Evolutionary conservation across 1,140 invertebrate genomes (phyloP).

Genomic region (Scaptodrosophila lebanonensis): DNA sequence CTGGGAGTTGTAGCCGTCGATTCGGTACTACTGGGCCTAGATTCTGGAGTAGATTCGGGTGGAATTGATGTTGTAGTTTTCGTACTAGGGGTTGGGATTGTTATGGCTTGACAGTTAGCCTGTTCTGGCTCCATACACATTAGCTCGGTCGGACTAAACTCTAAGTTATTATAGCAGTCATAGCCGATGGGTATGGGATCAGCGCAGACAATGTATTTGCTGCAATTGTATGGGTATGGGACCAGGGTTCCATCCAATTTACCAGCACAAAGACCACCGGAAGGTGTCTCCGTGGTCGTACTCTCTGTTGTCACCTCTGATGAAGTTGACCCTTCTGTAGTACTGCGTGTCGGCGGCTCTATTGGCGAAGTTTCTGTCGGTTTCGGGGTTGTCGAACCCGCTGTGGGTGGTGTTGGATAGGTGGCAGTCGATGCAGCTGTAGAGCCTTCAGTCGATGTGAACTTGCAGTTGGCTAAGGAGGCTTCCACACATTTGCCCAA

Average conservation of each 20-base stretch:
- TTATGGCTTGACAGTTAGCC: too few species aligned
- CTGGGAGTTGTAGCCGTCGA: neutral
- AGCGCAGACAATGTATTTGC: slow-evolving; percentile 52
- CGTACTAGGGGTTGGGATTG: too few species aligned
- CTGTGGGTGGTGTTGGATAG: too few species aligned
- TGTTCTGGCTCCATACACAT: slow-evolving; percentile 46
- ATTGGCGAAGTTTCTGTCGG: neutral
- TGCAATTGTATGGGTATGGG: slow-evolving; percentile 60
- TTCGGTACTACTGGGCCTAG: neutral
- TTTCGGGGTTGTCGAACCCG: slow-evolving; percentile 2
- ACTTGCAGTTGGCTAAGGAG: slow-evolving; percentile 45
- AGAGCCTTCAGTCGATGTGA: slow-evolving; percentile 19
- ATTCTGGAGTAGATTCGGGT: neutral
- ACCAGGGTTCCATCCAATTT: slow-evolving; percentile 27
- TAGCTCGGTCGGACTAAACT: slow-evolving; percentile 51
- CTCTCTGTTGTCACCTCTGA: slow-evolving; percentile 8
- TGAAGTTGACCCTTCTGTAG: too few species aligned
- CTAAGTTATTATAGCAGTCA: slow-evolving; percentile 46
- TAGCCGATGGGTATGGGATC: slow-evolving; percentile 53
- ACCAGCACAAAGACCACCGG: slow-evolving; percentile 42
- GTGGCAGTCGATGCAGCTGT: slow-evolving; percentile 6
- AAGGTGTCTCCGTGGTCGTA: slow-evolving; percentile 21
- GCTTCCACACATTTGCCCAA: slow-evolving; percentile 35
- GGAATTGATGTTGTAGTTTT: neutral
- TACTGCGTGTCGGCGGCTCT: neutral